These are phyloP conservation scores for Latrodectus geometricus DNA, from an alignment of 1,140 invertebrate genomes.

Conservation along the genomic window DNA sequence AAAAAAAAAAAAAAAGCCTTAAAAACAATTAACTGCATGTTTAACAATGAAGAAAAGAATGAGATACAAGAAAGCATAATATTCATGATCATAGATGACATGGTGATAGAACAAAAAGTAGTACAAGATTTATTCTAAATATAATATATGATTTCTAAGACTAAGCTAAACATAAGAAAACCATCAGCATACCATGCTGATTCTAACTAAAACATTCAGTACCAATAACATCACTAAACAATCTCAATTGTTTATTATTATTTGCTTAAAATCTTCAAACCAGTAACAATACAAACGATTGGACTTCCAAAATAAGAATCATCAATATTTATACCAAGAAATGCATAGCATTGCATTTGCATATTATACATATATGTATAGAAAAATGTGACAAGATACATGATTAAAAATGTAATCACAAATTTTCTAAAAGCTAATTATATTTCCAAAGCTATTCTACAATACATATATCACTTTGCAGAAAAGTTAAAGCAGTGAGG, in stretches of 20 bases:
- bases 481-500: not conserved
- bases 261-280: not conserved
- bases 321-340: constrained; percentile 2
- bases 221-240: not conserved
- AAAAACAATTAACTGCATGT: too few relatives aligned
- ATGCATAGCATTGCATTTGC: not conserved
- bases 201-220: too few relatives aligned
- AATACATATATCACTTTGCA: constrained; percentile 26
- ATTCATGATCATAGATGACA: too few relatives aligned
- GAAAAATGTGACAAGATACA: constrained; percentile 28
- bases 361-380: constrained; percentile 13
- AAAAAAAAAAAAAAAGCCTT: too few relatives aligned
- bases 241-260: not conserved
- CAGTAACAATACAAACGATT: not conserved
- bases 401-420: constrained; percentile 28
- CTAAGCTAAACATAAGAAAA: too few relatives aligned
- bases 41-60: too few relatives aligned
- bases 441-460: constrained; percentile 30
- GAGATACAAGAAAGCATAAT: too few relatives aligned
- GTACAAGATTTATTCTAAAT: too few relatives aligned
- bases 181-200: too few relatives aligned
- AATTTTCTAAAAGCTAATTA: constrained; percentile 16
- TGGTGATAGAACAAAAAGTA: too few relatives aligned
- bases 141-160: too few relatives aligned
- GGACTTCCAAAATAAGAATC: not conserved